Base-by-base conservation (phyloP, 2,113 vertebrate species). In the Pseudopodoces humilis region DNA sequence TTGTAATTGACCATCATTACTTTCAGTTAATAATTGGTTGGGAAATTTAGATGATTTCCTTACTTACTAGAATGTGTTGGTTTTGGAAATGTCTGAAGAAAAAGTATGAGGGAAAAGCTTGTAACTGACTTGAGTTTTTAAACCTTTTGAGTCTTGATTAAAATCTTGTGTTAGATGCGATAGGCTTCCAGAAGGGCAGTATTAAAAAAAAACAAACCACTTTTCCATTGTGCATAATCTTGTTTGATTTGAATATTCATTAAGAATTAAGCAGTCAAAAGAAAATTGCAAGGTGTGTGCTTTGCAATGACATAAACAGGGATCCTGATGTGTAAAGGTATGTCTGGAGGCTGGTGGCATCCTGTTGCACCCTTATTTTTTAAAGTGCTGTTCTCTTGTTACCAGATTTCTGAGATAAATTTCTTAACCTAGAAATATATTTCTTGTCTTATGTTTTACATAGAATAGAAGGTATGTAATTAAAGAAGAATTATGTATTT, bases 401-500 rank as follows among this genome's bases (percentile, higher is more conserved):
- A 33, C 12, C 11, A 25, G 27, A 85, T 68, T 50, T 50, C 55
- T 86, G 72, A 77, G 20, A 86, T 55, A 31, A 71, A 53, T 83
- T 65, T 65, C 14, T 82, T 71, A 65, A 49, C 46, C 44, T 83
- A 37, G 46, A 78, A 85, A 21, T 81, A 6, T 11, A 35, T 68
- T 86, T 86, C 28, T 84, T 92, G 33, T 49, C 27, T 20, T 62
- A 49, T 20, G 15, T 79, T 80, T 94, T 82, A 25, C 55, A 15
- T 19, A 41, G 30, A 81, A 49, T 69, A 28, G 67, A 69, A 63
- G 14, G 16, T 77, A 33, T 43, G 41, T 76, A 86, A 88, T 86
- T 91, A 88, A 82, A 94, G 52, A 92, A 88, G 28, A 95, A 78
- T 55, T 92, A n/a, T 23, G 4, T 69, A n/a, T 88, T 44, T 64